Percentiles rank a stretch among this genome's conserved stretches.
phyloP scores from a whole-genome alignment of 2,888 invertebrate species.

The Hedya salicella region DNA sequence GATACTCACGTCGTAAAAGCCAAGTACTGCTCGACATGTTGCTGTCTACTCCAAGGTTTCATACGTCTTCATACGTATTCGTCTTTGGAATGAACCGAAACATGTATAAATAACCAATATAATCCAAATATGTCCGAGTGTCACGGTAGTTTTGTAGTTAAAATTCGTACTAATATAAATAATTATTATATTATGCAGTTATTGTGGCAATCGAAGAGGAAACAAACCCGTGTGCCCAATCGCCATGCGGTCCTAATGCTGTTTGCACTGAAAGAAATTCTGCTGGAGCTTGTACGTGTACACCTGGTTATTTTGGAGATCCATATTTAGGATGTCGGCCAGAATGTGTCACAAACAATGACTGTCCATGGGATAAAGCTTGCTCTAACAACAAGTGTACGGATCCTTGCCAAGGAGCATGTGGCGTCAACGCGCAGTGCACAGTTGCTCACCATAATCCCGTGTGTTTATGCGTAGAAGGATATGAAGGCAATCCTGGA shows the following conservation, averaged over 20 bases:
- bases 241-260: constrained; percentile 94
- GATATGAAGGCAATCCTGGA: constrained; percentile 91
- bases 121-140: too few species aligned
- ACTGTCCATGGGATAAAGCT: constrained; percentile 90
- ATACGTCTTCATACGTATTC: too few species aligned
- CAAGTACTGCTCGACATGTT: too few species aligned
- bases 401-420: constrained; percentile 93
- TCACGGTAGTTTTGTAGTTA: too few species aligned
- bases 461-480: constrained; percentile 91
- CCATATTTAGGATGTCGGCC: constrained; percentile 94
- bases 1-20: too few species aligned
- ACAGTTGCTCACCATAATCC: constrained; percentile 93
- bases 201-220: constrained; percentile 86
- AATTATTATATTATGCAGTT: constrained; percentile 65
- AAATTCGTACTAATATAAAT: constrained; percentile 13
- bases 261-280: constrained; percentile 92
- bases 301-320: constrained; percentile 93
- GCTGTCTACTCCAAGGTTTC: too few species aligned
- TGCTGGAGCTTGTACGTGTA: constrained; percentile 93
- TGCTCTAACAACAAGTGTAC: constrained; percentile 94
- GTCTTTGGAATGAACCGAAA: too few species aligned
- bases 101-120: too few species aligned
- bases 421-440: constrained; percentile 92
- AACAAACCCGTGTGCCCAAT: constrained; percentile 92
- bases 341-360: constrained; percentile 93